Conservation (phyloP, 1,140 invertebrate genomes). For the Drosophila pseudoananassae region DNA sequence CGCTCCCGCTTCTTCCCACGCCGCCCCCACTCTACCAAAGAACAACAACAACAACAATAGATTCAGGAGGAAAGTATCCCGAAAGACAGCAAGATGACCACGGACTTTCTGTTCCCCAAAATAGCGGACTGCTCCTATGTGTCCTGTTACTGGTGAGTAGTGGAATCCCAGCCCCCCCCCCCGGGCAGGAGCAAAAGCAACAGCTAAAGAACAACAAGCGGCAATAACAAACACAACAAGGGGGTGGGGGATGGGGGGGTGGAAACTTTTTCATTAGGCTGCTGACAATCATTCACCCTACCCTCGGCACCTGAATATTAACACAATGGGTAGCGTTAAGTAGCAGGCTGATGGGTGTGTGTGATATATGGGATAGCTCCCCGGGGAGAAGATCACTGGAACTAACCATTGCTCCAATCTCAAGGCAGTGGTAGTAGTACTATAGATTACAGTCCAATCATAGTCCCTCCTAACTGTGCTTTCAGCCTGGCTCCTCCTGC, state of each 20-base stretch:
- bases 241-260: background rate
- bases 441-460: too few species aligned
- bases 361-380: constrained; percentile 12
- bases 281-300: constrained; percentile 47
- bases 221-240: constrained; percentile 9
- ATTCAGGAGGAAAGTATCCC: background rate
- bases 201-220: constrained; percentile 27
- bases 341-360: constrained; percentile 14
- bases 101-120: constrained; percentile 86
- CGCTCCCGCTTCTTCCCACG: constrained; percentile 2
- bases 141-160: constrained; percentile 88
- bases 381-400: constrained; percentile 1
- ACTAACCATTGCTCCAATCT: too few species aligned
- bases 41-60: constrained; percentile 5
- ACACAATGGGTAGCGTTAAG: constrained; percentile 22
- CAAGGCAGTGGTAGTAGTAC: too few species aligned
- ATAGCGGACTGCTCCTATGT: constrained; percentile 88
- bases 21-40: background rate
- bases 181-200: constrained; percentile 33
- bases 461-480: too few species aligned
- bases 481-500: background rate
- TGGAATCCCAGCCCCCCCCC: background rate
- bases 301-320: constrained; percentile 35
- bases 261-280: constrained; percentile 59
- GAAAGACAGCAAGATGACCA: constrained; percentile 66